Evolutionary conservation across 2,113 vertebrate species (phyloP).

Genomic region (Heptranchias perlo): DNA sequence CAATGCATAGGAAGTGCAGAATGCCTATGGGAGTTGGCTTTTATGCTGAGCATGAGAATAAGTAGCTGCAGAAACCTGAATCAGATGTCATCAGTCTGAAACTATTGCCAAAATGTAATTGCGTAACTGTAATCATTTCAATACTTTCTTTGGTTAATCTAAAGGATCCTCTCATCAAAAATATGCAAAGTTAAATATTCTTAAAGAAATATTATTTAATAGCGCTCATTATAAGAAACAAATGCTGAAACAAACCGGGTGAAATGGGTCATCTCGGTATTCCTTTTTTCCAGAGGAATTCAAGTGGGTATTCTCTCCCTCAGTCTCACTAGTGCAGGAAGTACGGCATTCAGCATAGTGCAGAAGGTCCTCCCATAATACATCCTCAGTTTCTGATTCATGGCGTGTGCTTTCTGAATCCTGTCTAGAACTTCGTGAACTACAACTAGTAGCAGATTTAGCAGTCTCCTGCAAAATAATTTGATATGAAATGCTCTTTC

Average conservation of each 20-base stretch:
- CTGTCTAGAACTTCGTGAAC: slow-evolving; percentile 86
- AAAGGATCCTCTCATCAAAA: neutral
- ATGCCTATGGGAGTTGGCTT: neutral
- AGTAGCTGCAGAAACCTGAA: too few relatives aligned
- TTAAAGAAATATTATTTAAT: neutral
- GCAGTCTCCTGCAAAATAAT: slow-evolving; percentile 70
- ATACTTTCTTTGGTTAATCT: neutral
- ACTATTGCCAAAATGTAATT: neutral
- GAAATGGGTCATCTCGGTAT: slow-evolving; percentile 93
- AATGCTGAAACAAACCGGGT: slow-evolving; percentile 68
- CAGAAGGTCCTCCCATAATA: slow-evolving; percentile 94
- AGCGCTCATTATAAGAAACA: neutral
- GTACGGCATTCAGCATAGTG: slow-evolving; percentile 92
- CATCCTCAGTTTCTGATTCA: slow-evolving; percentile 91
- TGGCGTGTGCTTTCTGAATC: slow-evolving; percentile 90
- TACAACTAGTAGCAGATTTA: slow-evolving; percentile 89
- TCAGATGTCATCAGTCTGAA: neutral
- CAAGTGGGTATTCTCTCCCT: slow-evolving; percentile 74
- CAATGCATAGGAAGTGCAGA: neutral
- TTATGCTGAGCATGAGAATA: neutral
- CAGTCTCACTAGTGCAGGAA: slow-evolving; percentile 88
- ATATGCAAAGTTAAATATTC: neutral
- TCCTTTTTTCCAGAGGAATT: slow-evolving; percentile 81
- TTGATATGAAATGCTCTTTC: neutral
- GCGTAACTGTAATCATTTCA: neutral